Percentiles rank a stretch among this genome's conserved stretches.
phyloP scores from a whole-genome alignment of 1,140 invertebrate species.

The Bombus pascuorum region DNA sequence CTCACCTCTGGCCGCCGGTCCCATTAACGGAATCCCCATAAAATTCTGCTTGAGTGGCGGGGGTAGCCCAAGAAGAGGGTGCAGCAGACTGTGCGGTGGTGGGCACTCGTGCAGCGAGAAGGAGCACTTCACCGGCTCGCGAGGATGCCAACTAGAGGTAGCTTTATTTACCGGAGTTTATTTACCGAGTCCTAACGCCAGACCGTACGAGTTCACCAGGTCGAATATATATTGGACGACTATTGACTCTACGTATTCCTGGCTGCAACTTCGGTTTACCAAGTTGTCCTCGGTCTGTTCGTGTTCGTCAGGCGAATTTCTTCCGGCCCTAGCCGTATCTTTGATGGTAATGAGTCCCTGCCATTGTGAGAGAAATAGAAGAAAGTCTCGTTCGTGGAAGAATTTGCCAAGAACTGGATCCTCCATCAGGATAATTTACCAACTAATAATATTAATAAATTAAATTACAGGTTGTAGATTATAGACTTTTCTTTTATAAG shows the following conservation, averaged over 20 bases:
- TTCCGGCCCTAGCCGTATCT: no score
- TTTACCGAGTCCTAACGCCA: conserved; percentile 52
- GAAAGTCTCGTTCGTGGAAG: no score
- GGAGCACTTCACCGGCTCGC: conserved; percentile 25
- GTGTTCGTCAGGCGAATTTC: no score
- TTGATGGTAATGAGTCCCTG: no score
- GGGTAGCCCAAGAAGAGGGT: conserved; percentile 31
- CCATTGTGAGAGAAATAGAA: no score
- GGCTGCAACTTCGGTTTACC: not conserved
- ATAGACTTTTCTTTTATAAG: no score
- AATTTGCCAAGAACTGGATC: no score
- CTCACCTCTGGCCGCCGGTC: conserved; percentile 55
- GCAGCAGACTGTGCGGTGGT: conserved; percentile 31
- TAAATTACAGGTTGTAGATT: no score
- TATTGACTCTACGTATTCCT: conserved; percentile 36
- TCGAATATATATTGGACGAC: conserved; percentile 45
- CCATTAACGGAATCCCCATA: conserved; percentile 73
- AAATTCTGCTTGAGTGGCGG: conserved; percentile 55
- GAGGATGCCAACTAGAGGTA: conserved; percentile 20
- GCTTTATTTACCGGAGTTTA: conserved; percentile 56
- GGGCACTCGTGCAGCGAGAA: conserved; percentile 27
- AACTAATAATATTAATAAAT: no score
- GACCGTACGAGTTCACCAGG: conserved; percentile 11
- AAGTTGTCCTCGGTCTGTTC: no score
- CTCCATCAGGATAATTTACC: no score